These are phyloP conservation scores for Drosophila anomalata DNA, from an alignment of 2,888 invertebrate genomes.

Conservation along the genomic window DNA sequence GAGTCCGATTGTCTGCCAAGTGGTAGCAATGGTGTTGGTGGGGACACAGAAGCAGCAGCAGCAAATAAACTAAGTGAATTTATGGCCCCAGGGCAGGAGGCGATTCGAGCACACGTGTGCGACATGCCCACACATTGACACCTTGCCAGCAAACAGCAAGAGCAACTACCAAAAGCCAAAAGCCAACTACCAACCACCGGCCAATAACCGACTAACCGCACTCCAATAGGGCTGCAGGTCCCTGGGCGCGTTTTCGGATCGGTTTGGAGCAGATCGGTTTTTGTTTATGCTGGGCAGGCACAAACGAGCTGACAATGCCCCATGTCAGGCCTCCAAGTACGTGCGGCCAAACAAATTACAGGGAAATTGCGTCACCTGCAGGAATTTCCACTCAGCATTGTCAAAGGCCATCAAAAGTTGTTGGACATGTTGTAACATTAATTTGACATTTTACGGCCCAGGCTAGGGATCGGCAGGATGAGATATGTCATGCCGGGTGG, in stretches of 20 bases:
- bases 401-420: slow-evolving; percentile 78
- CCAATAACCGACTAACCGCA: slow-evolving; percentile 29
- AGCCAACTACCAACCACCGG: slow-evolving; percentile 26
- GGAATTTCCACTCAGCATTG: slow-evolving; percentile 78
- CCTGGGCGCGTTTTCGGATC: slow-evolving; percentile 62
- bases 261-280: slow-evolving; percentile 45
- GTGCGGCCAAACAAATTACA: slow-evolving; percentile 78
- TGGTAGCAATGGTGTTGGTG: slow-evolving; percentile 4
- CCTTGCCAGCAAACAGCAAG: slow-evolving; percentile 41
- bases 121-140: slow-evolving; percentile 79
- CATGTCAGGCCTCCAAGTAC: slow-evolving; percentile 48
- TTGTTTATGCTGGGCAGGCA: slow-evolving; percentile 78
- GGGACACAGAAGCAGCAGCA: slow-evolving; percentile 33
- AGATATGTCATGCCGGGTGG: background rate
- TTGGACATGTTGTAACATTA: slow-evolving; percentile 79
- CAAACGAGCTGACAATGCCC: slow-evolving; percentile 66
- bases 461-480: slow-evolving; percentile 43
- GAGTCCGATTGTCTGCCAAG: slow-evolving; percentile 25
- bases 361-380: slow-evolving; percentile 78
- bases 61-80: slow-evolving; percentile 64
- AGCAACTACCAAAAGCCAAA: background rate
- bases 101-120: slow-evolving; percentile 59
- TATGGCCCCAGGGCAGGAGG: slow-evolving; percentile 59
- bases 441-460: slow-evolving; percentile 79
- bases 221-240: slow-evolving; percentile 63